Evolutionary conservation across 2,797 vertebrate genomes (phyloP).

Genomic region (Corythornis leucogaster): DNA sequence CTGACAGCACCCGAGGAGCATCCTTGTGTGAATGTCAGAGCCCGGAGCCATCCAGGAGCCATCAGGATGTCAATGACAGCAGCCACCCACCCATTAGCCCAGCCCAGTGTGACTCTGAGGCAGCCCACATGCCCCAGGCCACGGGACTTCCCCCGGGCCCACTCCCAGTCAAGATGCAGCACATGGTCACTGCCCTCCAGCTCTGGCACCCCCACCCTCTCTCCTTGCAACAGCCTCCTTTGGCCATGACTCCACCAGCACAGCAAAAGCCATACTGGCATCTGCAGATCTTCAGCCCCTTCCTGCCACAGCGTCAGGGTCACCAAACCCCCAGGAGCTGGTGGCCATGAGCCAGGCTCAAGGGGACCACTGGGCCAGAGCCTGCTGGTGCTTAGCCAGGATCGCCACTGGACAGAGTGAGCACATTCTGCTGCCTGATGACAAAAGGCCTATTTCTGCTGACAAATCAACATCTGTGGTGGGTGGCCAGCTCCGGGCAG

Average conservation of each 20-base stretch:
- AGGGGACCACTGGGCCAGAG: neutral
- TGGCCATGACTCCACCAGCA: neutral
- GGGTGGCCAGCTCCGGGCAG: neutral
- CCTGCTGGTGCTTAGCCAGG: rapidly evolving
- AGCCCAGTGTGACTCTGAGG: rapidly evolving
- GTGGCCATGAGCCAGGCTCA: rapidly evolving
- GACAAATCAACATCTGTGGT: neutral
- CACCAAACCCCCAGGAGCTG: neutral
- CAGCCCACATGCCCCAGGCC: neutral
- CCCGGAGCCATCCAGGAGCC: neutral
- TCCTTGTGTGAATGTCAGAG: neutral
- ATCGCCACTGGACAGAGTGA: rapidly evolving
- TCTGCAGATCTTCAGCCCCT: neutral
- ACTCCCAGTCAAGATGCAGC: neutral
- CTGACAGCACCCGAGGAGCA: neutral
- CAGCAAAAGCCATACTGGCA: neutral
- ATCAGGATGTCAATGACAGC: neutral
- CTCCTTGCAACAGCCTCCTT: neutral
- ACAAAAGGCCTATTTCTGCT: conserved; percentile 44
- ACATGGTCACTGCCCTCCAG: rapidly evolving
- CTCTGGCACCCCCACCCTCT: neutral
- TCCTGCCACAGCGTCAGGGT: rapidly evolving
- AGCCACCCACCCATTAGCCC: neutral
- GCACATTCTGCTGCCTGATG: neutral
- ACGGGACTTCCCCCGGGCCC: rapidly evolving